Base-by-base conservation (phyloP, 2,113 vertebrate genomes). In the Odobenus rosmarus region DNA sequence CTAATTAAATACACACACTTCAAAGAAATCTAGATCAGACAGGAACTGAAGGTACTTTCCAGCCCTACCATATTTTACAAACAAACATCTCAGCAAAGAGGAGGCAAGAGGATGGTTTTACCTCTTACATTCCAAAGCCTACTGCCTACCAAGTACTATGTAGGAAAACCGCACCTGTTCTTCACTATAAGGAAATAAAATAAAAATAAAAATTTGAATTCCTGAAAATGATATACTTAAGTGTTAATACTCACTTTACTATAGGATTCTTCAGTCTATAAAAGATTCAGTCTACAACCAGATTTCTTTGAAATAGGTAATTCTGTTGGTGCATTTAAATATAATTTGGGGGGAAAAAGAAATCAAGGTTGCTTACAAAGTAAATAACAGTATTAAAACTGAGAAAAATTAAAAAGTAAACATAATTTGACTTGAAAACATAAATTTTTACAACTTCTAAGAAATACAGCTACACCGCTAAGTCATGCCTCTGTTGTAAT, bases 1-100 rank as follows among this genome's bases (percentile, higher is more conserved):
- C 57, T 57, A 95, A 93, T 61, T 95, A 94, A 74, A 95, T 49
- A 59, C 59, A 82, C 16, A 51, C n/a, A 39, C 46, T 92, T 69
- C 57, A 85, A 51, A 85, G 86, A 69, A 85, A 98, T 72, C 76
- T 36, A 84, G 79, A 82, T 83, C 49, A 76, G 88, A 89, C 0
- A 0, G 51, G 55, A 95, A 91, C 67, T 42, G 42, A 8, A 46
- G 28, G 62, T 77, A 62, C 87, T 93, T 88, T 46, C 74, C 84
- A 92, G 24, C 24, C 14, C 64, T 31, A 74, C 26, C 31, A 31
- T 64, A 53, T 49, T 88, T 19, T 53, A 8, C 67, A 82, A 96
- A 74, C 36, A 93, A 95, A 74, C 21, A 15, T 4, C 28, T 71
- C 57, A 79, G 71, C 19, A 72, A 85, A 9, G 26, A 31, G 16